Evolutionary conservation across 2,888 invertebrate species (phyloP).

Genomic region (Mamestra brassicae): DNA sequence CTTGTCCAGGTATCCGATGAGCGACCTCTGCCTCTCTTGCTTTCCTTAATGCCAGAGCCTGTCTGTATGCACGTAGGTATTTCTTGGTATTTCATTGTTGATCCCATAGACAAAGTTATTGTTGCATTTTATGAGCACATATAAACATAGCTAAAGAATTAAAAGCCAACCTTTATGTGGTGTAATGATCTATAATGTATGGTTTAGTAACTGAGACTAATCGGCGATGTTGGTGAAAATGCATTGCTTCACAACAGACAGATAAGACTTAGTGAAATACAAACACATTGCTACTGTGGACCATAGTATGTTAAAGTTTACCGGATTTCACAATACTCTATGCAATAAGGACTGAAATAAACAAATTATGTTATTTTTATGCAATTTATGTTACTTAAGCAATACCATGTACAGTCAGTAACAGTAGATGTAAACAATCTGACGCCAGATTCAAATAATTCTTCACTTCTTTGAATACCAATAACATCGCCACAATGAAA

Average conservation of each 20-base stretch:
- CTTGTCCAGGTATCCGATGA: no score
- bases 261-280: neutral
- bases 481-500: neutral
- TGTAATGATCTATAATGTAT: neutral
- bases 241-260: neutral
- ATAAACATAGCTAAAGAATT: neutral
- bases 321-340: slow-evolving; percentile 23
- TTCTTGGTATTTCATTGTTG: neutral
- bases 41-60: no score
- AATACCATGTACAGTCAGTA: neutral
- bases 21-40: no score
- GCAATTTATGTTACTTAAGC: neutral
- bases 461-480: neutral
- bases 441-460: neutral
- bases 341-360: slow-evolving; percentile 37
- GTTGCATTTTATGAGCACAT: neutral
- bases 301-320: slow-evolving; percentile 19
- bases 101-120: neutral
- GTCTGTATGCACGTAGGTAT: no score
- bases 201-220: neutral
- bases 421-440: neutral
- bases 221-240: neutral
- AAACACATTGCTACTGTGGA: slow-evolving; percentile 9
- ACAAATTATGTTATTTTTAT: slow-evolving; percentile 19
- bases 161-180: neutral